Evolutionary conservation across 2,888 invertebrate species (phyloP).

Genomic region (Schizotus pectinicornis): DNA sequence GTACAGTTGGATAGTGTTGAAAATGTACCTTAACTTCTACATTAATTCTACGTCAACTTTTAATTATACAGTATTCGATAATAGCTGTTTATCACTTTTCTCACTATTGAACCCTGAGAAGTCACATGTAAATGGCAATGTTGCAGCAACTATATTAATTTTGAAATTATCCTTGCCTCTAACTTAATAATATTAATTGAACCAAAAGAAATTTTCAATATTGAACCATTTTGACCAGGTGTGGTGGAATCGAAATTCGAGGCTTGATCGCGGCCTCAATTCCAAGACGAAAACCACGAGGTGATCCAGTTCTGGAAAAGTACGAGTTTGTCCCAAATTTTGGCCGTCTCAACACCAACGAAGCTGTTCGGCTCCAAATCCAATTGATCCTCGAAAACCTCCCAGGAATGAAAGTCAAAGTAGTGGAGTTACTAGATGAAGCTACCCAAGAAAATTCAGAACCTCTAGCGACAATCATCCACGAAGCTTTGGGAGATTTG

Average conservation of each 20-base stretch:
- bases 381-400: slow-evolving; percentile 79
- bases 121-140: too few relatives aligned
- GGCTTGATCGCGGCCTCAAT: slow-evolving; percentile 81
- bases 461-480: slow-evolving; percentile 64
- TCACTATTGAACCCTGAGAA: too few relatives aligned
- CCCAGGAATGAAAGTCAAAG: slow-evolving; percentile 66
- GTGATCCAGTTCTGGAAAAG: slow-evolving; percentile 79
- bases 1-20: too few relatives aligned
- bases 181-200: too few relatives aligned
- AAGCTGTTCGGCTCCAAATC: slow-evolving; percentile 65
- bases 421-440: slow-evolving; percentile 43
- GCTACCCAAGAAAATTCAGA: slow-evolving; percentile 49
- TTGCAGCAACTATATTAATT: too few relatives aligned
- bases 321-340: slow-evolving; percentile 74
- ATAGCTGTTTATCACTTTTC: too few relatives aligned
- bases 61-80: too few relatives aligned
- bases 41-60: too few relatives aligned
- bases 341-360: slow-evolving; percentile 33
- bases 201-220: too few relatives aligned
- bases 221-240: slow-evolving; percentile 50
- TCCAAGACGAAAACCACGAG: slow-evolving; percentile 69
- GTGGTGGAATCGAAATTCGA: slow-evolving; percentile 79
- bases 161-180: too few relatives aligned
- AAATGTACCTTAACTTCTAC: too few relatives aligned
- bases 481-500: slow-evolving; percentile 68